phyloP scores from a whole-genome alignment of 2,888 invertebrate species.

The Cecidostiba fungosa region DNA sequence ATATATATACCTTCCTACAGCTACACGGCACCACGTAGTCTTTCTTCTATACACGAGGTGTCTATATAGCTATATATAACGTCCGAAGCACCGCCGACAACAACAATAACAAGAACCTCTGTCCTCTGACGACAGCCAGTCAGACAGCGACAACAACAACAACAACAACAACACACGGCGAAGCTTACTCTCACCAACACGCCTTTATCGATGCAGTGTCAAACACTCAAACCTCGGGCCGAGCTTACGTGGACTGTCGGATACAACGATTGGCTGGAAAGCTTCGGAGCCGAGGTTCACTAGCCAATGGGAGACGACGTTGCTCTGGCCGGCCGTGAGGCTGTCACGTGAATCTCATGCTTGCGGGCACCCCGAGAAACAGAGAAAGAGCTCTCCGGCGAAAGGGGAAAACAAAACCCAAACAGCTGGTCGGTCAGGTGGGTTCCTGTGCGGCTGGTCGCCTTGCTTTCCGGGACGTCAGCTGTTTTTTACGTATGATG shows the following conservation, averaged over 20 bases:
- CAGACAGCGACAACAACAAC: conserved; percentile 2
- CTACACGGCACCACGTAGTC: neutral
- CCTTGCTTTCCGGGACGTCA: conserved; percentile 26
- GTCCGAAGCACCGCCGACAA: neutral
- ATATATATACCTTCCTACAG: no score
- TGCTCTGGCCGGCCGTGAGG: conserved; percentile 53
- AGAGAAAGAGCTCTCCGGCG: neutral
- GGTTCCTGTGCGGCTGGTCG: conserved; percentile 21
- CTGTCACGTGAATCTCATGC: conserved; percentile 88
- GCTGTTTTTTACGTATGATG: conserved; percentile 45
- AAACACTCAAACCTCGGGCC: conserved; percentile 1
- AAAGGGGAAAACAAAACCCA: conserved; percentile 84
- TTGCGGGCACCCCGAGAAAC: conserved; percentile 71
- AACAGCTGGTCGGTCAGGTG: conserved; percentile 77
- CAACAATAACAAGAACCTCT: neutral
- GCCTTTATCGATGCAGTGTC: conserved; percentile 9
- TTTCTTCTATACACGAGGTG: neutral
- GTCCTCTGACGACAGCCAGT: neutral
- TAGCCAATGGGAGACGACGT: conserved; percentile 17
- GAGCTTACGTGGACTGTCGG: conserved; percentile 11
- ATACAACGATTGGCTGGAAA: neutral
- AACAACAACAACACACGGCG: conserved; percentile 1
- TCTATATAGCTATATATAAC: neutral
- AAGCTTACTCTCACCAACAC: neutral
- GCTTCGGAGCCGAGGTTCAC: neutral